Evolutionary conservation across 2,113 vertebrate species (phyloP).

Genomic region (Nyctereutes procyonoides): DNA sequence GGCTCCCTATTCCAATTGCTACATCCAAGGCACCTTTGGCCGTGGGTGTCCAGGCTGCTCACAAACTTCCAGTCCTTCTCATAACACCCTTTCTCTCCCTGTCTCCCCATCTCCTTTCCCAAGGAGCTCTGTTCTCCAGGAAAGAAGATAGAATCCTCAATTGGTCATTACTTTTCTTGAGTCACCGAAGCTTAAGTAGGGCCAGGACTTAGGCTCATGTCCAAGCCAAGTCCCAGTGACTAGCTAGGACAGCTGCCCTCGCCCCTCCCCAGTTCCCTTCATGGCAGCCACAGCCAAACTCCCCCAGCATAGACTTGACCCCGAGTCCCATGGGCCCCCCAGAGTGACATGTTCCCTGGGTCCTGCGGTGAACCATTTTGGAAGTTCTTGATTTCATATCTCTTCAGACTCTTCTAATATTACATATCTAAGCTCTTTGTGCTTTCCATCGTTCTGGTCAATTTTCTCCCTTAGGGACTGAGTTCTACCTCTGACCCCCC

Average conservation of each 20-base stretch:
- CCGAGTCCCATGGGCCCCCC: background rate
- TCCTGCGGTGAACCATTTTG: background rate
- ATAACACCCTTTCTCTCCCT: background rate
- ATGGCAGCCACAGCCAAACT: background rate
- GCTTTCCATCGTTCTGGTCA: background rate
- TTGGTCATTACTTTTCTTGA: background rate
- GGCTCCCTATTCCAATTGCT: background rate
- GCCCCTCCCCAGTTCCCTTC: background rate
- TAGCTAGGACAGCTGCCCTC: too few species aligned
- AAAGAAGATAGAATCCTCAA: background rate
- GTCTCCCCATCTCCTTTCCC: background rate
- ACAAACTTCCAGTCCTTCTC: background rate
- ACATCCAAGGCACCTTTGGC: background rate
- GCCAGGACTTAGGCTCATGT: background rate
- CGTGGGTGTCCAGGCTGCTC: background rate
- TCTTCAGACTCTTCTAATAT: background rate
- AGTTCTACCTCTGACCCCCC: background rate
- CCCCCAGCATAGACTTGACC: background rate
- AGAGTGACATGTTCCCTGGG: rapidly evolving
- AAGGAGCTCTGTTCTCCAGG: background rate
- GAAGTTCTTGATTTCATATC: background rate
- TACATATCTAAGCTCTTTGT: background rate
- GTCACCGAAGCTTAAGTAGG: background rate
- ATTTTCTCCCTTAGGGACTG: background rate
- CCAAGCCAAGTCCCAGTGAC: background rate